A percentile compares a stretch with the other conserved stretches of the same genome.
phyloP scores from a whole-genome alignment of 1,140 invertebrate genomes.

The Meteorus sp. region DNA sequence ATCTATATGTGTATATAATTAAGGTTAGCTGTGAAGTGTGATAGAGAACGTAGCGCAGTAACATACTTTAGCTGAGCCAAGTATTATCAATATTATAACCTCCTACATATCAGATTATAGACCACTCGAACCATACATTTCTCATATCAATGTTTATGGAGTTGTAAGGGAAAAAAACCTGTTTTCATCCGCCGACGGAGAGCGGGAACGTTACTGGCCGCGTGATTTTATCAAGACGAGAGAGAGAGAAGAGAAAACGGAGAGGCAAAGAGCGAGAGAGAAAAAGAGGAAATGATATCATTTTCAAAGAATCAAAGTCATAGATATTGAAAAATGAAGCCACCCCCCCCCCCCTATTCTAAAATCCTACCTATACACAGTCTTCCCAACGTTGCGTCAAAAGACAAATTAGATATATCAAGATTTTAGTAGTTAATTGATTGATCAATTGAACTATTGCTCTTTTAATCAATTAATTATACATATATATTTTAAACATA shows the following conservation, averaged over 20 bases:
- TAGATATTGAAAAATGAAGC: background rate
- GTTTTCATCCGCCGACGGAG: too few species aligned
- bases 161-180: slow-evolving; percentile 22
- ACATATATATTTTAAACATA: slow-evolving; percentile 12
- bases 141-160: slow-evolving; percentile 58
- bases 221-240: too few species aligned
- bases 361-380: slow-evolving; percentile 55
- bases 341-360: slow-evolving; percentile 21
- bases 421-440: slow-evolving; percentile 58
- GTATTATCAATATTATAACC: slow-evolving; percentile 53
- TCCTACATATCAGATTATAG: slow-evolving; percentile 56
- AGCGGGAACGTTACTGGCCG: too few species aligned
- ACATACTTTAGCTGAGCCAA: slow-evolving; percentile 46
- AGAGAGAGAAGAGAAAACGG: too few species aligned
- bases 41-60: slow-evolving; percentile 43
- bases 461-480: background rate
- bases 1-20: too few species aligned
- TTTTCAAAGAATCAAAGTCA: background rate
- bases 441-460: background rate
- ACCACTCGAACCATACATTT: slow-evolving; percentile 45
- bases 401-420: slow-evolving; percentile 56
- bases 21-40: slow-evolving; percentile 24
- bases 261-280: too few species aligned
- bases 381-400: slow-evolving; percentile 59
- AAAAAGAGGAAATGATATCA: background rate